Evolutionary conservation across 2,888 invertebrate species (phyloP), one percentile per base, ranked within the genome.

Genomic region (Synanthedon formicaeformis): DNA sequence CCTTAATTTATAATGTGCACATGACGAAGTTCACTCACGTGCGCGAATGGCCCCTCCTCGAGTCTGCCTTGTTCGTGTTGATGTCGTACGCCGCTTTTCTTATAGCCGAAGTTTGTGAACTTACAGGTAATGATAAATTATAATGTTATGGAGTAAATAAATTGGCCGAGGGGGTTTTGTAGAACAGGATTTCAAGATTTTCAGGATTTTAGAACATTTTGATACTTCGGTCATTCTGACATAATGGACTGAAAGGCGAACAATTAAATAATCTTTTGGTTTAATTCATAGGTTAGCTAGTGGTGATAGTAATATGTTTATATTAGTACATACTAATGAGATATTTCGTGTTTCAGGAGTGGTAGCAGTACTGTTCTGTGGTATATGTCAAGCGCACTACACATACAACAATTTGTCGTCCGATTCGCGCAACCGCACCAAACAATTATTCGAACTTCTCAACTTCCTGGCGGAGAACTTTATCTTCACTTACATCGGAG

Each of bases 341-440:
- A 45, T 49, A 48, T 54, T 51, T 41, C 40, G n/a, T 50, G 53
- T 60, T 57, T 0, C 78, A 94, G 94, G 96, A 53, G 97, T 99
- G 60, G 99, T 99, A 11, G 96, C 99, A 51, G 98, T 99, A 0
- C 78, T 99, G 50, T 99, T 99, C 83, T 99, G 99, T 83, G 99
- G 99, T 34, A 99, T 99, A 68, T 98, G 97, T 72, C 99, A 99
- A 85, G 99, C 99, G 16, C 99, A 99, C 84, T 99, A 99, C 79
- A 99, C 99, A 0, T 98, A 96, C 86, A 98, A 99, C 84, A 98
- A 98, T 82, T 84, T 98, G 41, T 97, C 97, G 0, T 89, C 91
- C 53, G 95, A 96, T 71, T 96, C 97, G 0, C 90, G 96, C 61
- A 90, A 90, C 60, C 89, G 96, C 60, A 97, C 97, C 40, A 97